A percentile compares a stretch with the other conserved stretches of the same genome.
Evolutionary conservation across 1,140 invertebrate genomes (phyloP).

Genomic region (Ceratoteleas bidentatus): DNA sequence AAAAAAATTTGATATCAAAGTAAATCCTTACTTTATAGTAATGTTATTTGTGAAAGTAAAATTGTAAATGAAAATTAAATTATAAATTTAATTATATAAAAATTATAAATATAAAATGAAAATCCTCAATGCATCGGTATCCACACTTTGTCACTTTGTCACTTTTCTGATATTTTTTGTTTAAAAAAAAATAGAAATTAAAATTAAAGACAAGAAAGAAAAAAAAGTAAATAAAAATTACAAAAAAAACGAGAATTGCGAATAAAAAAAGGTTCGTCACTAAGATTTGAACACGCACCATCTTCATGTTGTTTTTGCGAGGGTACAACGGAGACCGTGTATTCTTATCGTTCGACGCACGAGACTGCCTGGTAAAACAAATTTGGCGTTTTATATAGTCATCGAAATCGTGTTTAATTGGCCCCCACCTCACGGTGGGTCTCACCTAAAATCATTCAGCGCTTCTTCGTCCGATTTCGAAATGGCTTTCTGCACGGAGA

Average conservation of each 20-base stretch:
- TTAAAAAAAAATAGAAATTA: no score
- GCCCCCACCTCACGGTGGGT: constrained; percentile 39
- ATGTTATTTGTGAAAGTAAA: background rate
- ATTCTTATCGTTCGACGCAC: constrained; percentile 16
- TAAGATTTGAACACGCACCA: constrained; percentile 33
- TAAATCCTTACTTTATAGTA: no score
- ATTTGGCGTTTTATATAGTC: constrained; percentile 62
- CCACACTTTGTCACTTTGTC: no score
- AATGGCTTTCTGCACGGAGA: constrained; percentile 39
- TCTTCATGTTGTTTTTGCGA: constrained; percentile 31
- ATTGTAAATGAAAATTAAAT: background rate
- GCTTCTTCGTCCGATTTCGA: constrained; percentile 55
- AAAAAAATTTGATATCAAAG: no score
- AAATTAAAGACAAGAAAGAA: no score
- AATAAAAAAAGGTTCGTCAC: background rate
- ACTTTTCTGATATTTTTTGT: no score
- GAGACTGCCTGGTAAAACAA: constrained; percentile 48
- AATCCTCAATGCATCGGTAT: background rate
- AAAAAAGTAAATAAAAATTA: background rate
- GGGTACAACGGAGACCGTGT: constrained; percentile 15
- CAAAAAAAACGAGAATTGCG: background rate
- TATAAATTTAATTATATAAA: background rate
- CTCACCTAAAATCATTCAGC: constrained; percentile 49
- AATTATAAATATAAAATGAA: background rate
- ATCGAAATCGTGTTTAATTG: constrained; percentile 59